These are phyloP conservation scores for Noturus placidus DNA, from an alignment of 2,113 vertebrate species.

Conservation along the genomic window DNA sequence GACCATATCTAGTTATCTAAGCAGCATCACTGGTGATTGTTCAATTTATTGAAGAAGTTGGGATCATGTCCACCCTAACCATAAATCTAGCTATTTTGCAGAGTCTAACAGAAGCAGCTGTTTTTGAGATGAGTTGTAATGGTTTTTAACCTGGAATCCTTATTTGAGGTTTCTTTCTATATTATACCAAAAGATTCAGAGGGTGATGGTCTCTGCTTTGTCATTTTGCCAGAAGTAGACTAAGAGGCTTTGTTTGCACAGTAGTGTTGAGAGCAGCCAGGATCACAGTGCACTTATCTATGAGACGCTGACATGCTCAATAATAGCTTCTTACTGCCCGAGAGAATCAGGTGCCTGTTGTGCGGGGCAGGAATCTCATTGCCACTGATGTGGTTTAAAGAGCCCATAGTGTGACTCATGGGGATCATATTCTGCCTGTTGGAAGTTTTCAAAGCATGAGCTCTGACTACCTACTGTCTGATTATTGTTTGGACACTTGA, in stretches of 20 bases:
- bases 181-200: not conserved
- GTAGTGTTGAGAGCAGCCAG: not conserved
- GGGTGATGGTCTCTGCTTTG: not conserved
- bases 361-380: slow-evolving; percentile 23
- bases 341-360: slow-evolving; percentile 43
- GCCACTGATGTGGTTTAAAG: slow-evolving; percentile 45
- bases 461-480: not conserved
- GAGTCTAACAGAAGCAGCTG: not conserved
- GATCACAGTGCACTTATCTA: slow-evolving; percentile 23
- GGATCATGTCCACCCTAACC: not conserved
- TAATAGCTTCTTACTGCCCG: slow-evolving; percentile 23
- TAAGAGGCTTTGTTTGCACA: slow-evolving; percentile 20
- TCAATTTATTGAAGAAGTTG: not conserved
- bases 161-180: not conserved
- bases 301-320: slow-evolving; percentile 8
- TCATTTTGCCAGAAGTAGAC: not conserved
- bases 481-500: not conserved
- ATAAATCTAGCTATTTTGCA: not conserved
- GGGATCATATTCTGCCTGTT: slow-evolving; percentile 10
- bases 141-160: not conserved
- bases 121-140: not conserved
- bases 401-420: slow-evolving; percentile 31
- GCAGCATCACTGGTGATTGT: not conserved
- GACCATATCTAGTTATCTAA: not conserved
- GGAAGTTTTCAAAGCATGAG: not conserved